These are phyloP conservation scores for Eilema sororculum DNA, from an alignment of 2,888 invertebrate species.

Conservation along the genomic window DNA sequence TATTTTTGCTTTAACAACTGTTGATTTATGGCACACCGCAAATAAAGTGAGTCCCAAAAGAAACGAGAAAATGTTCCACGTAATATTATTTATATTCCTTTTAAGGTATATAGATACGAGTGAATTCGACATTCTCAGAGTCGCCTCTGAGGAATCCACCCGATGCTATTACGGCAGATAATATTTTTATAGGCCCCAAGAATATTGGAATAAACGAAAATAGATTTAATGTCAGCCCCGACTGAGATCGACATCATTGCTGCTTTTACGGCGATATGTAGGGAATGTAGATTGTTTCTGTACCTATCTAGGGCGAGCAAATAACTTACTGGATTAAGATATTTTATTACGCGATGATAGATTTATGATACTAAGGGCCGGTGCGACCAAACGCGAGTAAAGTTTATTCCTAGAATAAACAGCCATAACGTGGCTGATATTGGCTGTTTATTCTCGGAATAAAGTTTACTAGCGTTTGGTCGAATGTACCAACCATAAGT, in stretches of 20 bases:
- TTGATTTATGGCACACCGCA: neutral
- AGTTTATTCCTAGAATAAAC: no score
- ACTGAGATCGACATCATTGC: conserved; percentile 16
- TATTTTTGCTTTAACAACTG: neutral
- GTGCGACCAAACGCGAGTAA: no score
- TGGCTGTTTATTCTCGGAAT: no score
- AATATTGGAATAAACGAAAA: conserved; percentile 25
- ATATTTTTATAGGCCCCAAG: conserved; percentile 32
- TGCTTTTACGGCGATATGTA: conserved; percentile 21
- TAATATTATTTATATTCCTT: conserved; percentile 45
- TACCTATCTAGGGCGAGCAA: neutral
- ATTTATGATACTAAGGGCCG: no score
- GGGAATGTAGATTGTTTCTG: neutral
- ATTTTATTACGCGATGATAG: neutral
- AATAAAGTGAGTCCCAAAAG: conserved; percentile 23
- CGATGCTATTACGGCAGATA: conserved; percentile 24
- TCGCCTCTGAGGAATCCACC: conserved; percentile 7
- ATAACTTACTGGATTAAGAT: neutral
- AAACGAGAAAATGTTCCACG: conserved; percentile 17
- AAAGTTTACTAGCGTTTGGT: no score
- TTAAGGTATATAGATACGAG: conserved; percentile 24
- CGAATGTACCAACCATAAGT: no score
- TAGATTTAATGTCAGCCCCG: conserved; percentile 22
- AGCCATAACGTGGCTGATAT: no score
- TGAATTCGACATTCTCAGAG: conserved; percentile 3